Conservation (phyloP, 2,113 vertebrate genomes). For the Aegypius monachus region DNA sequence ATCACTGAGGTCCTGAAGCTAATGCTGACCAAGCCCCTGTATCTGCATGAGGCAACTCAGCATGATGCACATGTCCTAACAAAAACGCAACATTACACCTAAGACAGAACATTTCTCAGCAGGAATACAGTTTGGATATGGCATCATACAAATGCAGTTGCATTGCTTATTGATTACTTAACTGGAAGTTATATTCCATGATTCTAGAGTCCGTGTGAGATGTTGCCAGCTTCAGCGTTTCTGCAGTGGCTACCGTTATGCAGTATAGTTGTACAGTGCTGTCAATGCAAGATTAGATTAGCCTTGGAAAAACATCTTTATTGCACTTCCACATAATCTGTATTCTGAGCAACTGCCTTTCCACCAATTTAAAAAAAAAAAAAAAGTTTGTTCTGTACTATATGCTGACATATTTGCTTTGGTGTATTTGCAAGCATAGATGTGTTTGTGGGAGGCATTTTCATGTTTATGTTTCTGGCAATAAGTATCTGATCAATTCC, state of each 20-base stretch:
- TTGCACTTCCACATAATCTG: background rate
- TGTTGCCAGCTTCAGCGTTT: background rate
- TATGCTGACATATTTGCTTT: background rate
- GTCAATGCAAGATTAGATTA: background rate
- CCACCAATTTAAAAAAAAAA: background rate
- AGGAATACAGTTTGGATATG: background rate
- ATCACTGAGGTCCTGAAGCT: background rate
- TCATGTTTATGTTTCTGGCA: background rate
- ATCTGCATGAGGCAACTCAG: background rate
- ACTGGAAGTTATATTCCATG: background rate
- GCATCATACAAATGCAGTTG: background rate
- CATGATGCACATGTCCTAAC: background rate
- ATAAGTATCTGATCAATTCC: background rate
- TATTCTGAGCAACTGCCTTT: background rate
- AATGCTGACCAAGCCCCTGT: background rate
- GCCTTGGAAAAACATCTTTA: background rate
- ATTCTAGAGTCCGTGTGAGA: background rate
- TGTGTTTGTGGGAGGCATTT: background rate
- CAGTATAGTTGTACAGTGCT: background rate
- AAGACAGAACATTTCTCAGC: background rate
- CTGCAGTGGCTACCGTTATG: background rate
- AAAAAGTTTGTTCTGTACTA: background rate
- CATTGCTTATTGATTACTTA: background rate
- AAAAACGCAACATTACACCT: background rate
- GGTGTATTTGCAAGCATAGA: background rate